Evolutionary conservation across 2,888 invertebrate genomes (phyloP).

Genomic region (Rhagophthalmus giganteus): DNA sequence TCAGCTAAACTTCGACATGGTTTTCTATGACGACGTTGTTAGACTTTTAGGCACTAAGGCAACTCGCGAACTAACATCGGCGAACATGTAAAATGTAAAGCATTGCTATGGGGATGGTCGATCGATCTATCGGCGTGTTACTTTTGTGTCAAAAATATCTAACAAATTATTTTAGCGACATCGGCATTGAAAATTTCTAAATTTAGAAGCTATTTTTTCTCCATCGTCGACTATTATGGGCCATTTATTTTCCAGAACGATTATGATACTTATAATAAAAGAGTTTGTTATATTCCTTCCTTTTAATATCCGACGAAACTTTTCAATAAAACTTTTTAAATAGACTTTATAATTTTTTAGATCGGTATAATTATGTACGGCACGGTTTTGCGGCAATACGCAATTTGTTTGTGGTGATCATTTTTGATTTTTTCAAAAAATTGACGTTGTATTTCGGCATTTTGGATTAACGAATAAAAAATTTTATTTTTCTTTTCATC

Average conservation of each 20-base stretch:
- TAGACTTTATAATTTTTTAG: too few relatives aligned
- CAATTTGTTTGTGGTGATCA: too few relatives aligned
- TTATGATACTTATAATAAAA: too few relatives aligned
- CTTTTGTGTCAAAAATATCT: slow-evolving; percentile 7
- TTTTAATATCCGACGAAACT: too few relatives aligned
- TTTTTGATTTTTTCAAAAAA: too few relatives aligned
- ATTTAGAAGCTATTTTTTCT: slow-evolving; percentile 6
- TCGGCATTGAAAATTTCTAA: slow-evolving; percentile 16
- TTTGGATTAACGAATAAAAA: too few relatives aligned
- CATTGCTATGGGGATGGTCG: slow-evolving; percentile 32
- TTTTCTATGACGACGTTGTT: slow-evolving; percentile 9
- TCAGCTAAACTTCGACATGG: slow-evolving; percentile 40
- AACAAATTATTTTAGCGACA: slow-evolving; percentile 18
- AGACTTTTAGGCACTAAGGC: slow-evolving; percentile 10
- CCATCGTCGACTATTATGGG: neutral
- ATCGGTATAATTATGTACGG: too few relatives aligned
- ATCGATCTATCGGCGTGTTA: slow-evolving; percentile 19
- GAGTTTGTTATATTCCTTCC: too few relatives aligned
- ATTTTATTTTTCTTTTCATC: too few relatives aligned
- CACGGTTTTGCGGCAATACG: too few relatives aligned
- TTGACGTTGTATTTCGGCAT: too few relatives aligned
- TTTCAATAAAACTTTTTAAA: too few relatives aligned
- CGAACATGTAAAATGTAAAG: slow-evolving; percentile 28
- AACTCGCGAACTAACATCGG: slow-evolving; percentile 15
- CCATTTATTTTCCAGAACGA: neutral